Evolutionary conservation across 1,140 invertebrate genomes (phyloP).

Genomic region (Diorhabda elongata): DNA sequence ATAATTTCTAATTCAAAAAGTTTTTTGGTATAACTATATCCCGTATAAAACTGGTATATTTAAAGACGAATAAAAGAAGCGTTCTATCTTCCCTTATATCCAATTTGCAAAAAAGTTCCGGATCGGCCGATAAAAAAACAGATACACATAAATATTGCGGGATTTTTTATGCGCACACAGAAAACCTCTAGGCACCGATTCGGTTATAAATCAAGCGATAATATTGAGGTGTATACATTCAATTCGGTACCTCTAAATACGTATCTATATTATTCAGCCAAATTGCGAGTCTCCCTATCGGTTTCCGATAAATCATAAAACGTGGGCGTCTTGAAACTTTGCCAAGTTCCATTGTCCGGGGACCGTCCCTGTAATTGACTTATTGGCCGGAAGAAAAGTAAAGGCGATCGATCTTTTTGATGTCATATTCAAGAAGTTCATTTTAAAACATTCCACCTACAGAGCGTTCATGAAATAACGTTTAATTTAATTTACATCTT

Average conservation of each 20-base stretch:
- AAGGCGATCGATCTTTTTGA: constrained; percentile 37
- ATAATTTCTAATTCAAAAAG: too few species aligned
- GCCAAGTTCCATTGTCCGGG: constrained; percentile 42
- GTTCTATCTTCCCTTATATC: background rate
- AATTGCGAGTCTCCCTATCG: constrained; percentile 34
- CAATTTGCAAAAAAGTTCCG: constrained; percentile 2
- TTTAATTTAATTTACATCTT: too few species aligned
- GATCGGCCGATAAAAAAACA: background rate
- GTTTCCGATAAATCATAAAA: constrained; percentile 37
- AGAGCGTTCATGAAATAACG: too few species aligned
- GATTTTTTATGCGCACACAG: background rate
- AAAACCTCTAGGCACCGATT: background rate
- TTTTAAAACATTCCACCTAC: constrained; percentile 9
- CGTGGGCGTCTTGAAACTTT: constrained; percentile 42
- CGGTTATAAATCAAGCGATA: constrained; percentile 29
- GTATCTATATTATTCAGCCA: constrained; percentile 35
- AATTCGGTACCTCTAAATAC: constrained; percentile 38
- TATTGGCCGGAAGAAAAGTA: constrained; percentile 41
- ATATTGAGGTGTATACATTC: constrained; percentile 26
- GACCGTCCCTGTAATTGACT: constrained; percentile 41
- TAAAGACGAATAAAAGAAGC: background rate
- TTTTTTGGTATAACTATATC: too few species aligned
- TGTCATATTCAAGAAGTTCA: constrained; percentile 23
- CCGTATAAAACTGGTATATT: background rate
- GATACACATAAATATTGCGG: background rate